Base-by-base conservation (phyloP, 2,113 vertebrate species). In the Percopsis transmontana region DNA sequence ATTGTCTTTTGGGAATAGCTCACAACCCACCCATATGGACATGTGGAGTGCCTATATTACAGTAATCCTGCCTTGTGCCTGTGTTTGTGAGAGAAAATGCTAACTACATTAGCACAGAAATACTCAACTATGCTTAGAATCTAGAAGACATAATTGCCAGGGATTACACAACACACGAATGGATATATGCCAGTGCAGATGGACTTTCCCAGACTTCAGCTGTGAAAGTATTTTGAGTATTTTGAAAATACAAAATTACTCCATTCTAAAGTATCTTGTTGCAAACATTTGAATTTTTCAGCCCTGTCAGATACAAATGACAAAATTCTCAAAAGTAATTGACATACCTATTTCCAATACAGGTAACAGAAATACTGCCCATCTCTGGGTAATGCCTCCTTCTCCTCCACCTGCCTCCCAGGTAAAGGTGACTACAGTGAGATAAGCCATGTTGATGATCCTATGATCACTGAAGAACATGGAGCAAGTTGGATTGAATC, bases 1-100 rank as follows among this genome's bases (percentile, higher is more conserved):
- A 58, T 84, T 86, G 86, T 89, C 5, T 54, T 14, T 13, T 3
- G 50, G 62, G 70, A 45, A 52, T 13, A 15, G 75, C 51, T 47
- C 60, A 27, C 56, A 21, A 39, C 58, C 27, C 61, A 63, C 12
- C 52, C 65, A 74, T 72, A 58, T 51, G 48, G 19, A 70, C 76
- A 69, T 75, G 61, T 57, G 73, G 68, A 73, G 38, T 33, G 52
- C 42, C 15, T 61, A 64, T 70, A 70, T 68, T 65, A 56, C 3
- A 9, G 23, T 58, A 21, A 76, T 83, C n/a, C 15, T 70, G n/a
- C n/a, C n/a, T n/a, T n/a, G 53, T 68, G 61, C 58, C 45, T 48
- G 53, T 50, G 33, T 52, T 50, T 53, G 44, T 62, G 45, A 19
- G 24, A 68, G 44, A 24, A 54, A 48, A 66, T 42, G 38, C 3